Base-by-base conservation (phyloP, 2,888 invertebrate species). In the Drosophila pseudotalamancana region DNA sequence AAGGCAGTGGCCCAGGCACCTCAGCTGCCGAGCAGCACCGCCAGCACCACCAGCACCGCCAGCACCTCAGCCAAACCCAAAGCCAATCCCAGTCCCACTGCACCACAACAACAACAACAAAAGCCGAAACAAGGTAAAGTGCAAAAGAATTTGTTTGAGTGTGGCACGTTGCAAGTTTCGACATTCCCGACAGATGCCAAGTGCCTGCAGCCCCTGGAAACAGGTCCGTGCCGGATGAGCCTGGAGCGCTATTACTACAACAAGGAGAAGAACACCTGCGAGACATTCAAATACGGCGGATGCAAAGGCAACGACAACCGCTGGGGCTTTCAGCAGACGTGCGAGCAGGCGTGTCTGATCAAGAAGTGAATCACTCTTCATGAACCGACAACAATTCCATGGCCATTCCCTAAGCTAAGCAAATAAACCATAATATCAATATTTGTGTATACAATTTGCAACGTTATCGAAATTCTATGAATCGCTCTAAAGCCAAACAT, bases 231-330 rank as follows among this genome's bases (percentile, higher is more conserved):
- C 16, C 88, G 89, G 51, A 90, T 90, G 90, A 83, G 50, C 4
- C 71, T 90, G 14, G 78, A 79, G 3, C 82, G 90, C 8, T 90
- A 50, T 39, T 90, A 89, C 60, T 90, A 83, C 42, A 89, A 90
- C 46, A 56, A 81, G 45, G 67, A 83, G 8, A 83, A 82, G 1
- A 88, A 89, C 23, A 39, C 59, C 11, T 91, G 90, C 39, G 84
- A 89, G 39, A 56, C 61, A 16, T 91, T 91, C 48, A 80, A 72
- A 19, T 91, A 78, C 60, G 90, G 91, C 2, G 90, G 90, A 29
- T 91, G 90, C 43, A 72, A 57, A 3, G 90, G 90, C 32, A 91
- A 90, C 42, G 89, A 83, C 21, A 91, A 91, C 63, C 83, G 85
- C 16, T 91, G 88, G 65, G 87, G 86, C 0, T 81, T 88, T 29